phyloP scores from a whole-genome alignment of 2,888 invertebrate genomes.

The Epicampocera succincta region DNA sequence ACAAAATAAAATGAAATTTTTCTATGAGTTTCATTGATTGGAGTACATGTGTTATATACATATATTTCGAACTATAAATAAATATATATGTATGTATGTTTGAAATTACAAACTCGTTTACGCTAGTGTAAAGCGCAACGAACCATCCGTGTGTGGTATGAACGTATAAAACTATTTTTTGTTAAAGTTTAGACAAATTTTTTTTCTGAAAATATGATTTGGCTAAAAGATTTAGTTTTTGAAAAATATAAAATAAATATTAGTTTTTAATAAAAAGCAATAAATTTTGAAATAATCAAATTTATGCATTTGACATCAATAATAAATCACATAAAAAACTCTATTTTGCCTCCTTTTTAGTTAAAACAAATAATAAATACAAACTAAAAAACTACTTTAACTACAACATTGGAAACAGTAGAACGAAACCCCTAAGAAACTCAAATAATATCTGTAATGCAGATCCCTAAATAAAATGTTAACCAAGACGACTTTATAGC shows the following conservation, averaged over 20 bases:
- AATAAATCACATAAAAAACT: constrained; percentile 63
- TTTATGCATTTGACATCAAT: constrained; percentile 64
- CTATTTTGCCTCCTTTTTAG: constrained; percentile 16
- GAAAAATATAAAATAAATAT: constrained; percentile 14
- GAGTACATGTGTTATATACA: no score
- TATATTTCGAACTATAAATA: no score
- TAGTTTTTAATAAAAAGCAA: constrained; percentile 38
- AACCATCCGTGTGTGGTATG: no score
- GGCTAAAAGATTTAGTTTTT: constrained; percentile 1
- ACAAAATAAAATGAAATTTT: no score
- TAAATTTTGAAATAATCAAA: constrained; percentile 63
- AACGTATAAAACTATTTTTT: neutral
- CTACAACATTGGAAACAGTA: neutral
- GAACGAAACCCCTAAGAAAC: constrained; percentile 5
- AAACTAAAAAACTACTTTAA: neutral
- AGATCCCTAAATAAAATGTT: no score
- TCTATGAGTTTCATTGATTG: no score
- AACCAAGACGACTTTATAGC: no score
- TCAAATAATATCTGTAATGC: neutral
- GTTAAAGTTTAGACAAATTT: neutral
- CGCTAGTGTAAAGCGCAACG: no score
- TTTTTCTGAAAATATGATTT: neutral
- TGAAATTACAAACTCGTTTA: no score
- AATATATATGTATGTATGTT: no score
- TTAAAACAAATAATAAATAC: constrained; percentile 13